Evolutionary conservation across 2,113 vertebrate genomes (phyloP), one percentile per base, ranked within the genome.

Genomic region (Ancistrus triradiatus): DNA sequence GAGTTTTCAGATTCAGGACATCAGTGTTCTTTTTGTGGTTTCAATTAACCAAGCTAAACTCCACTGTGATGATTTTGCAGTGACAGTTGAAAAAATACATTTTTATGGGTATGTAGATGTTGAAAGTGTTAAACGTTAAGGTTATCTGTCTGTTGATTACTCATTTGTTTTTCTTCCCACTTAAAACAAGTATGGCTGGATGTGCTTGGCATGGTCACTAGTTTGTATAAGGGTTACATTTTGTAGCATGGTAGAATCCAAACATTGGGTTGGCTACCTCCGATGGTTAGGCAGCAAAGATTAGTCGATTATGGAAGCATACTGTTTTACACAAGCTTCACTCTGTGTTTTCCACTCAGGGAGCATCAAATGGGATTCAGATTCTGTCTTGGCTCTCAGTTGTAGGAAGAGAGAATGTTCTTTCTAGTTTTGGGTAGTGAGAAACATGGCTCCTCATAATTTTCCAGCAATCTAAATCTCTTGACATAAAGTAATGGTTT

Each of bases 401-500:
- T 73, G 11, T 8, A 73, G 70, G 75, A 69, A 77, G 72, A 80
- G 75, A 43, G 13, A 31, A 42, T 31, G 24, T 33, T 48, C 35
- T 43, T 55, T 83, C 85, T 78, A 67, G 66, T 47, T 78, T 76
- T 51, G 72, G 66, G 49, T 69, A 66, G 76, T 58, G 69, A 70
- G 74, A 67, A 78, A 78, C 76, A 63, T 52, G 63, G 72, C 46
- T 76, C 77, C 67, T 67, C 76, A 72, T 82, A 69, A 84, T 82
- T 75, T 75, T 74, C 78, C 73, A 71, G 81, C 68, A 63, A 47
- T 61, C 71, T 71, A 80, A 86, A 67, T 66, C 77, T 77, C 74
- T 77, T 65, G 59, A 69, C 80, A 77, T 77, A 84, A 85, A 83
- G 80, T 83, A 80, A 83, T 74, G 79, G 80, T 79, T 85, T 85